Evolutionary conservation across 2,797 vertebrate genomes (phyloP), one percentile per base, ranked within the genome.

Genomic region (Coccyzus lansbergi): DNA sequence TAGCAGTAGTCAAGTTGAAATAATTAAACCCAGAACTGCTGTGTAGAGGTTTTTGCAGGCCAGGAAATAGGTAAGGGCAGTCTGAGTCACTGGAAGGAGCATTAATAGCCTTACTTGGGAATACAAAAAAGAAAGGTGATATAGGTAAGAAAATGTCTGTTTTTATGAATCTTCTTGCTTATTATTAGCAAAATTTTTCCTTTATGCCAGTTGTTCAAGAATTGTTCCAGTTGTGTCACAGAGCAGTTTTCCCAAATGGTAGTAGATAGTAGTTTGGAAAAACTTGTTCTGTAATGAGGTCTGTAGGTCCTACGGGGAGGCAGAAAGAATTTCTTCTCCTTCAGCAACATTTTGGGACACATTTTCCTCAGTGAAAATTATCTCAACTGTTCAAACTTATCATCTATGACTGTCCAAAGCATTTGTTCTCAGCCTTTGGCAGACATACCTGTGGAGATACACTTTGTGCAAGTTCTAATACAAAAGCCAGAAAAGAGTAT

Each of bases 11-110:
- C 42, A 86, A 34, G 10, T 13, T 71, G 42, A 81, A 71, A 36
- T 49, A 53, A 88, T 68, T 64, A 75, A 86, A 93, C 75, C n/a
- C n/a, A 90, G 79, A 92, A 92, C 25, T 77, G 44, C 38, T 91
- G 84, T 40, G 34, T 42, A 78, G 38, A 82, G 59, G 53, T 11
- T 82, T 53, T 33, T 78, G 46, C 81, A 78, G 56, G 10, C 36
- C 68, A 52, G 34, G 38, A 58, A 82, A 64, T 46, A 84, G 20
- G 17, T 60, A 78, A 10, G 48, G 34, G 18, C 31, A 6, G 1
- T 68, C 9, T 71, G 51, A 84, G n/a, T 48, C 71, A 20, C 26
- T 10, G 3, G 42, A 78, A 15, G 5, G n/a, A 86, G 4, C 6
- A 4, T 9, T 68, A 71, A 63, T 68, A n/a, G 2, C 53, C 24